Evolutionary conservation across 2,888 invertebrate genomes (phyloP), one percentile per base, ranked within the genome.

Genomic region (Perizoma flavofasciatum): DNA sequence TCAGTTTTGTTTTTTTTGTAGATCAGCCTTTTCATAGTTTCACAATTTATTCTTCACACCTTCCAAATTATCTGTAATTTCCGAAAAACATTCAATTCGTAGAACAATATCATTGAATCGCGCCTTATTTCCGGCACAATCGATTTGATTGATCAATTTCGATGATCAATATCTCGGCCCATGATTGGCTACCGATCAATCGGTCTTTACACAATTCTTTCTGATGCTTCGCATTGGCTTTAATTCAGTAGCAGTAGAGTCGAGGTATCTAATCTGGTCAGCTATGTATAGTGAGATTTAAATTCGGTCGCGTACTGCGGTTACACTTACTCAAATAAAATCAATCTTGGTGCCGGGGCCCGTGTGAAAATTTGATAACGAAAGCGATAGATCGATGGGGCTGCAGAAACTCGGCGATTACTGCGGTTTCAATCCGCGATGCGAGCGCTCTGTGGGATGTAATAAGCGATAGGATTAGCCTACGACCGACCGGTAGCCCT

Each of bases 291-390:
- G 71, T 72, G 78, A 82, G 82, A 70, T 71, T 75, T 70, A 74
- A 77, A 72, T 71, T 76, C 67, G 72, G 71, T 68, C 65, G 72
- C 70, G 75, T 72, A 79, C 77, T 92, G 91, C 81, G 91, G 91
- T 92, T 85, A 81, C 79, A 88, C 88, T 89, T 90, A 81, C 86
- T 88, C 89, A 91, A 91, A 91, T 92, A 92, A 88, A 91, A 88
- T 88, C 90, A 87, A 91, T 91, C 89, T 91, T 83, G 88, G 83
- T 79, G 84, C 78, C 76, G 74, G 81, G 83, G 81, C 77, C 82
- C 89, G 91, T 92, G 91, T 92, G 91, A 92, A 92, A 92, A 91
- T 90, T 92, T 90, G 91, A 91, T 91, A 89, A 90, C 89, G 83
- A 88, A 90, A 83, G 65, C 89, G 86, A 89, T 85, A 83, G 89